Evolutionary conservation across 2,888 invertebrate genomes (phyloP).

Genomic region (Calephelis perditalis): DNA sequence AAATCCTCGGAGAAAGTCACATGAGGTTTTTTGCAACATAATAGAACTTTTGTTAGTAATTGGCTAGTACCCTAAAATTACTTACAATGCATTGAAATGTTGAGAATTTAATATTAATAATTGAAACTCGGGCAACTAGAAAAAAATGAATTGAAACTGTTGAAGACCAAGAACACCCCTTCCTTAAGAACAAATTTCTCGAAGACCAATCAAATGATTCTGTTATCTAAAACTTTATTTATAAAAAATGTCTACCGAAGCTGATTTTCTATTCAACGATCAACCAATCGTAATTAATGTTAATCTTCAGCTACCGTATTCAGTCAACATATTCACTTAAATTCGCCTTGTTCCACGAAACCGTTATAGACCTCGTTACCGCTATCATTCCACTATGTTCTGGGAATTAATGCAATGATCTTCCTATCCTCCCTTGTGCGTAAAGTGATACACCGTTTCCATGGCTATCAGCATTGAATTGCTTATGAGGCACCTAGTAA

Average conservation of each 20-base stretch:
- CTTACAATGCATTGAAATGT: no score
- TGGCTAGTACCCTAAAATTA: no score
- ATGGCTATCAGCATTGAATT: slow-evolving; percentile 18
- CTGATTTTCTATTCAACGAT: no score
- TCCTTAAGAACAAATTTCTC: no score
- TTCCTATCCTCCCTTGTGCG: slow-evolving; percentile 22
- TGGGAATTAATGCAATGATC: slow-evolving; percentile 42
- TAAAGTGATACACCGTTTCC: slow-evolving; percentile 17
- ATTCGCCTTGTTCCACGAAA: slow-evolving; percentile 44
- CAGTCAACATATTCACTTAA: slow-evolving; percentile 37
- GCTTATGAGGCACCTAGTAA: slow-evolving; percentile 18
- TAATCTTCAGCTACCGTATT: slow-evolving; percentile 62
- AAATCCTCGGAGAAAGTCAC: slow-evolving; percentile 44
- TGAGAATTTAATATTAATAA: no score
- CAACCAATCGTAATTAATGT: slow-evolving; percentile 53
- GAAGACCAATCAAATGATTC: no score
- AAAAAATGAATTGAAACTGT: no score
- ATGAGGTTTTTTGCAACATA: slow-evolving; percentile 42
- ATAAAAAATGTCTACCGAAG: no score
- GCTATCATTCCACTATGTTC: slow-evolving; percentile 45
- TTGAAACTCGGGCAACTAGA: no score
- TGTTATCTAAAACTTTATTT: no score
- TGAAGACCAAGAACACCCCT: no score
- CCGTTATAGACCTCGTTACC: slow-evolving; percentile 62
- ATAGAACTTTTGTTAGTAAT: no score